Conservation (phyloP, 2,888 invertebrate genomes). For the Nudaria mundana region DNA sequence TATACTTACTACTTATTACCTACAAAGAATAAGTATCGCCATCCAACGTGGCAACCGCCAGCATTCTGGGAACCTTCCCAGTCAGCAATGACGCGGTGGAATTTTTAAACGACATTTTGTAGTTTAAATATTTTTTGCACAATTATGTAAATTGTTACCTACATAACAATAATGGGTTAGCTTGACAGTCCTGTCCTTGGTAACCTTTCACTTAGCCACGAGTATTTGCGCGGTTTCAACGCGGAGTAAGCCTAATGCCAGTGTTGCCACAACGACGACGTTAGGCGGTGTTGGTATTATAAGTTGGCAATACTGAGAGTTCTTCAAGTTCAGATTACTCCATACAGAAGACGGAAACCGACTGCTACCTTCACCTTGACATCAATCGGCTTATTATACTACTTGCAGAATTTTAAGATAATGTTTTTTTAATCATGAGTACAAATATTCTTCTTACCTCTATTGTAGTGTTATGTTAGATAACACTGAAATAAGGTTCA, state of each 20-base stretch:
- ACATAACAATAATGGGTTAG: constrained; percentile 6
- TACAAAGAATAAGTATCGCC: too few species aligned
- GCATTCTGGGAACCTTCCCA: too few species aligned
- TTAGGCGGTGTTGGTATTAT: neutral
- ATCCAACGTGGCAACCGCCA: too few species aligned
- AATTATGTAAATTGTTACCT: constrained; percentile 1
- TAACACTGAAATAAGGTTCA: constrained; percentile 42
- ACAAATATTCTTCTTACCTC: neutral
- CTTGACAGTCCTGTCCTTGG: constrained; percentile 4
- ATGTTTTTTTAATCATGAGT: neutral
- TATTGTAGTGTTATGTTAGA: constrained; percentile 16
- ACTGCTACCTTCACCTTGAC: constrained; percentile 9
- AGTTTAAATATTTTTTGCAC: too few species aligned
- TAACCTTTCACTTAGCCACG: constrained; percentile 12
- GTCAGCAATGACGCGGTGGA: too few species aligned
- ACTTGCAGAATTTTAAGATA: neutral
- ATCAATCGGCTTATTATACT: constrained; percentile 1
- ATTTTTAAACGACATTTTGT: too few species aligned
- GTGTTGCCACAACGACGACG: constrained; percentile 9
- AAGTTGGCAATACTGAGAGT: constrained; percentile 1
- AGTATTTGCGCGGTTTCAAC: constrained; percentile 3
- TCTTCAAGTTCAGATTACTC: constrained; percentile 5
- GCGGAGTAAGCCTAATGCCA: too few species aligned
- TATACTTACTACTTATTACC: too few species aligned
- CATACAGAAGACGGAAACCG: neutral